Percentiles rank a stretch among this genome's conserved stretches.
Evolutionary conservation across 2,888 invertebrate species (phyloP).

Genomic region (Scaptomyza tumidula): DNA sequence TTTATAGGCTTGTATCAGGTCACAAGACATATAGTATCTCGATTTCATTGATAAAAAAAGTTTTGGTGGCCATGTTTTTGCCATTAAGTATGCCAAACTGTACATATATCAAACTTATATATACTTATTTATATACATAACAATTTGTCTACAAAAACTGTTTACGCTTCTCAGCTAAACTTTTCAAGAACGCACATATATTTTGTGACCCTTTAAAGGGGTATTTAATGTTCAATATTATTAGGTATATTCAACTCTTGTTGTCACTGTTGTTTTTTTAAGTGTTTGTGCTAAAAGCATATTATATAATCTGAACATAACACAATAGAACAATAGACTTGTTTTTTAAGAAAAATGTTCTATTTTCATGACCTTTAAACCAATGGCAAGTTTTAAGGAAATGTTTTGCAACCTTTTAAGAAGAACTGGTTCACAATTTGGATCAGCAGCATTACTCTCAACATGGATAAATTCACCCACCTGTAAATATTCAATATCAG

Average conservation of each 20-base stretch:
- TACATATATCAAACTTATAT: conserved; percentile 13
- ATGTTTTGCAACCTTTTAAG: conserved; percentile 2
- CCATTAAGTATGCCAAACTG: conserved; percentile 25
- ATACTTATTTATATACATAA: conserved; percentile 18
- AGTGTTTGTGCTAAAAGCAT: conserved; percentile 36
- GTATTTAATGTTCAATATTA: conserved; percentile 10
- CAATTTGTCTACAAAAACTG: conserved; percentile 29
- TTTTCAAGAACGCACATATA: conserved; percentile 32
- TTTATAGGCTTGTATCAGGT: conserved; percentile 6
- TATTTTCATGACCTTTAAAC: conserved; percentile 9
- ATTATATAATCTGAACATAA: conserved; percentile 63
- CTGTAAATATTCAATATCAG: conserved; percentile 65
- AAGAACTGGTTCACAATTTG: conserved; percentile 10
- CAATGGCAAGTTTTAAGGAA: conserved; percentile 12
- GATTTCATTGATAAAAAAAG: conserved; percentile 67
- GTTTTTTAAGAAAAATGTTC: conserved; percentile 43
- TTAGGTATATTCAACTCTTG: conserved; percentile 19
- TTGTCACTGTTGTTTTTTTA: conserved; percentile 41
- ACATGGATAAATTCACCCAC: conserved; percentile 59
- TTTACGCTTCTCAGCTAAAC: conserved; percentile 37
- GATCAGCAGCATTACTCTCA: conserved; percentile 2
- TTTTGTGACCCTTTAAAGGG: conserved; percentile 24
- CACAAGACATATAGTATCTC: background rate
- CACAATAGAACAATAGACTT: conserved; percentile 43
- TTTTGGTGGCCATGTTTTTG: conserved; percentile 55